phyloP scores from a whole-genome alignment of 2,113 vertebrate genomes.

The Cheirogaleus medius region DNA sequence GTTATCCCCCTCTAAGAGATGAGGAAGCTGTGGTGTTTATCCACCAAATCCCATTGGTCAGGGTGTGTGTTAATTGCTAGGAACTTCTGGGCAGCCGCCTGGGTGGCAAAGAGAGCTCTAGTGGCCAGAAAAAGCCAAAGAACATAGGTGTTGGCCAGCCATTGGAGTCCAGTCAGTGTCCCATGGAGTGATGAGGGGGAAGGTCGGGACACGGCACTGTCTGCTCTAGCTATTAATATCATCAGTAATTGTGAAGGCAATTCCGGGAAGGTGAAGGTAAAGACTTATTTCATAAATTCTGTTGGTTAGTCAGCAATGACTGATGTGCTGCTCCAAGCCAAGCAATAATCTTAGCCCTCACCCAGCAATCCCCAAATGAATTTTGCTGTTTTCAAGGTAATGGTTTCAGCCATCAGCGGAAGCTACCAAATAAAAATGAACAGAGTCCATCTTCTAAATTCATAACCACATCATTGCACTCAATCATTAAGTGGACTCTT shows the following conservation, averaged over 20 bases:
- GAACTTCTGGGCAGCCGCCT: not conserved
- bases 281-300: not conserved
- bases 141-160: not conserved
- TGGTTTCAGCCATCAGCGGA: not conserved
- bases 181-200: not conserved
- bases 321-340: not conserved
- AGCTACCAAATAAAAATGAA: not conserved
- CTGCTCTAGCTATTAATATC: not conserved
- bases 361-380: not conserved
- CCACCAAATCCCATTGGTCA: not conserved
- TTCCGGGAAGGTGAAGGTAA: not conserved
- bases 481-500: not conserved
- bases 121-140: not conserved
- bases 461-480: not conserved
- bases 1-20: not conserved
- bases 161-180: not conserved
- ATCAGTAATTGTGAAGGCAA: not conserved
- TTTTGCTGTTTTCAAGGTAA: not conserved
- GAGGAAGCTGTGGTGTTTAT: not conserved
- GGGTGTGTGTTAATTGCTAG: not conserved
- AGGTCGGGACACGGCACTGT: too few relatives aligned
- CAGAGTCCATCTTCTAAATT: not conserved
- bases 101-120: not conserved
- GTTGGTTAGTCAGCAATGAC: not conserved
- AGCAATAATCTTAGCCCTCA: not conserved